These are phyloP conservation scores for Odocoileus virginianus DNA, from an alignment of 2,113 vertebrate species.

Conservation along the genomic window DNA sequence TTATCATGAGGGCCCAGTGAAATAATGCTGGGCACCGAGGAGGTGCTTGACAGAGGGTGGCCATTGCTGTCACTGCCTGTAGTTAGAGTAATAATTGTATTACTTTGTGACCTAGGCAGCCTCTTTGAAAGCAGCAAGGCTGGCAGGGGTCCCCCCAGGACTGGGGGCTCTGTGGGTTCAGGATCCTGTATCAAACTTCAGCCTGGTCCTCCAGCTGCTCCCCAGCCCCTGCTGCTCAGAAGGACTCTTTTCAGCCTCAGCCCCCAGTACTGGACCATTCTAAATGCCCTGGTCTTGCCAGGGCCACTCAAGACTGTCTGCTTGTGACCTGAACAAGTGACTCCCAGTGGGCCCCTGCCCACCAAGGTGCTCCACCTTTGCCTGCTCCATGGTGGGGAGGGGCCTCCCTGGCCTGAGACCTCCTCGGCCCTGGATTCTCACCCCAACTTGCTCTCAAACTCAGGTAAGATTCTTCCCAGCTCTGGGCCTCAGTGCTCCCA, in stretches of 20 bases:
- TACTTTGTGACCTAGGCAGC: background rate
- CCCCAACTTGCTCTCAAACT: background rate
- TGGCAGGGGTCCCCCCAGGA: background rate
- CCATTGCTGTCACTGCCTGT: background rate
- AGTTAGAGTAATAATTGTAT: background rate
- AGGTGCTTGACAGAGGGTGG: background rate
- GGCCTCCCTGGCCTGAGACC: background rate
- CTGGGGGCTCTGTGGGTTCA: too few relatives aligned
- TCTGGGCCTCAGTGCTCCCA: background rate
- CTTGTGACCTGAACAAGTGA: background rate
- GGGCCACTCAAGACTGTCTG: background rate
- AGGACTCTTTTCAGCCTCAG: background rate
- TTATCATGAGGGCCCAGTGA: rapidly evolving
- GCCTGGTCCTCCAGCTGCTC: too few relatives aligned
- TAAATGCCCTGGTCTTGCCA: background rate
- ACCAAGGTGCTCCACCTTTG: background rate
- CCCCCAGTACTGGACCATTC: background rate
- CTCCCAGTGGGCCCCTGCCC: rapidly evolving
- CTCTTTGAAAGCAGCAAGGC: background rate
- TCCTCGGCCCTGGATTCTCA: background rate
- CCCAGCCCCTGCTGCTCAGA: background rate
- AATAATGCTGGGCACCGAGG: rapidly evolving
- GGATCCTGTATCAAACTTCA: too few relatives aligned
- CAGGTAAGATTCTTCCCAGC: background rate
- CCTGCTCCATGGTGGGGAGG: background rate